Conservation (phyloP, 1,140 invertebrate genomes). For the Megalopta genalis region DNA sequence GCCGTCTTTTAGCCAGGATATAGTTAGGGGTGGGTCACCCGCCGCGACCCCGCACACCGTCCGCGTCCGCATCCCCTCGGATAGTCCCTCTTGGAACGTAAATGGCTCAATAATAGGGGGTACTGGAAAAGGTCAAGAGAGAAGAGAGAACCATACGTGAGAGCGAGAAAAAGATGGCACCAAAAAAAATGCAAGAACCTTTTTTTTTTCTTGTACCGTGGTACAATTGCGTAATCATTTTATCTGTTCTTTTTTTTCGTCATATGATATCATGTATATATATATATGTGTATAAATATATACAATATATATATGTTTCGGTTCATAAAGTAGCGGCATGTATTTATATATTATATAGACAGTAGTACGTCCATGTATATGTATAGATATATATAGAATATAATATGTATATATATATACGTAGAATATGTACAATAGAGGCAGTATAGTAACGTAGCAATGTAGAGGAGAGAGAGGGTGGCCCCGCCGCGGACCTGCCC, state of each 20-base stretch:
- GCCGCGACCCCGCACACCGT: conserved; percentile 92
- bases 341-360: conserved; percentile 62
- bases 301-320: conserved; percentile 60
- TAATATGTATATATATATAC: conserved; percentile 75
- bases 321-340: conserved; percentile 27
- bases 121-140: conserved; percentile 86
- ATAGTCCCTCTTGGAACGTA: conserved; percentile 89
- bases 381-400: conserved; percentile 68
- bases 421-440: conserved; percentile 77
- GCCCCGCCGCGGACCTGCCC: conserved; percentile 74
- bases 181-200: conserved; percentile 76
- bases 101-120: conserved; percentile 92
- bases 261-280: conserved; percentile 44
- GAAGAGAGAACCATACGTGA: conserved; percentile 83
- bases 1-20: conserved; percentile 90
- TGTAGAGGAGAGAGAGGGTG: conserved; percentile 77
- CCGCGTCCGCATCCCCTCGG: conserved; percentile 91
- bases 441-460: conserved; percentile 77
- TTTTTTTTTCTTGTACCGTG: conserved; percentile 56
- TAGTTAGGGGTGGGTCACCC: conserved; percentile 87
- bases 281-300: conserved; percentile 64
- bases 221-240: conserved; percentile 63
- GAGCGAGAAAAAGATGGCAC: conserved; percentile 82
- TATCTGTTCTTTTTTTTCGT: not conserved
- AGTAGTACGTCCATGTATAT: conserved; percentile 68